Base-by-base conservation (phyloP, 2,888 invertebrate genomes). In the Coremacera marginata region DNA sequence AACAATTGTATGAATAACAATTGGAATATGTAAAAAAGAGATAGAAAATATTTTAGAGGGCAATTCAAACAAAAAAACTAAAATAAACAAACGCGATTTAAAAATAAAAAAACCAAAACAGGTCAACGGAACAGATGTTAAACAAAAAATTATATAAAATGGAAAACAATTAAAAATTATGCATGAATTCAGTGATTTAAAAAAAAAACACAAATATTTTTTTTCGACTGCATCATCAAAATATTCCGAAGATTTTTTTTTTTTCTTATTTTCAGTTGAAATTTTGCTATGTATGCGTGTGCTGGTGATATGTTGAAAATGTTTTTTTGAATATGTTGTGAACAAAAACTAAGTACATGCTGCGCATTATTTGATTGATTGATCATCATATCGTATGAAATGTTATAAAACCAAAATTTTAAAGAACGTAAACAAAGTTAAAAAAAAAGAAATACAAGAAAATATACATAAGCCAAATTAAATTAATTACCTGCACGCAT, bases 401-500 rank as follows among this genome's bases (percentile, higher is more conserved):
- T 19, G 51, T 44, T 49, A 49, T 49, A 16, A 25, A 25, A 51
- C 0, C 9, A 49, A 34, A 63, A 16, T 5, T 34, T 31, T n/a
- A 34, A 14, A 51, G 37, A 37, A 67, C 4, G 19, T 44, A 68
- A 37, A 37, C 51, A n/a, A 68, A 51, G 49, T 49, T 37, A 67
- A 5, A 67, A 67, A n/a, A 65, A n/a, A 11, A 65, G 2, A 52
- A n/a, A n/a, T n/a, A 16, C 16, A 49, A 22, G 49, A 68, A 44
- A 44, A 55, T 44, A 57, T 11, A 19, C 51, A 70, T 37, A 57
- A 34, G 5, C 31, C 7, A 71, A 51, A 51, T 16, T 22, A 49
- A 31, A 1, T 49, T 37, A 78, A 83, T 88, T 90, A 96, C 96
- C 95, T 97, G 96, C 82, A 97, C 95, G 90, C 97, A 98, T 73